These are phyloP conservation scores for Nymphalis urticae DNA, from an alignment of 2,888 invertebrate genomes.

Conservation along the genomic window DNA sequence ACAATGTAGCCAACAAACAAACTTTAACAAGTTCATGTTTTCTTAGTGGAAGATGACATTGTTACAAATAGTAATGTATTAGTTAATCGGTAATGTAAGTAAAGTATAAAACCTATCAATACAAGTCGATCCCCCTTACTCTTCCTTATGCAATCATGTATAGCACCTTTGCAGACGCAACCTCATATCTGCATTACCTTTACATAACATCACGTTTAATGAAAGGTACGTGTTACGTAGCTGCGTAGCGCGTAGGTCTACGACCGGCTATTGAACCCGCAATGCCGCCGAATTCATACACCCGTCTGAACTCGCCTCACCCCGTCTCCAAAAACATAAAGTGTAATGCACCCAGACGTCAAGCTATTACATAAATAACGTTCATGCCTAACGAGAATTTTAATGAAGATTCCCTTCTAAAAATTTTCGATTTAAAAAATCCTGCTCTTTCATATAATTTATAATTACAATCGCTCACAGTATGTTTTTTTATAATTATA, in stretches of 20 bases:
- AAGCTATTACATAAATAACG: conserved; percentile 34
- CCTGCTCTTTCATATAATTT: not conserved
- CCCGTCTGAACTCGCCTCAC: conserved; percentile 62
- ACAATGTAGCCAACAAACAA: not conserved
- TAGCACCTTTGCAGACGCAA: conserved; percentile 5
- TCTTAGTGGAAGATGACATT: not conserved
- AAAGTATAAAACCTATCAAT: not conserved
- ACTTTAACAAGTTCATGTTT: not conserved
- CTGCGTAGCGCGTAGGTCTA: conserved; percentile 75
- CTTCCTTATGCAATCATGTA: conserved; percentile 1
- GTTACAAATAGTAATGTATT: not conserved
- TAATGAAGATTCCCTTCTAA: not conserved
- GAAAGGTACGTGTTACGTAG: conserved; percentile 53
- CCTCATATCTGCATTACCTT: conserved; percentile 18
- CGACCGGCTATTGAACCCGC: conserved; percentile 70
- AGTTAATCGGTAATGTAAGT: not conserved
- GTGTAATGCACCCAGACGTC: conserved; percentile 57
- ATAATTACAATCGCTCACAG: not conserved
- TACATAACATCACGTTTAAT: conserved; percentile 30
- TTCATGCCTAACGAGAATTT: conserved; percentile 20
- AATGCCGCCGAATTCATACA: conserved; percentile 65
- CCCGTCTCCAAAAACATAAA: conserved; percentile 58
- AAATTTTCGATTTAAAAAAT: not conserved
- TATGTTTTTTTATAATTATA: no score
- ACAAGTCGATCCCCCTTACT: not conserved